Evolutionary conservation across 1,140 invertebrate genomes (phyloP).

Genomic region (Drosophila repletoides): DNA sequence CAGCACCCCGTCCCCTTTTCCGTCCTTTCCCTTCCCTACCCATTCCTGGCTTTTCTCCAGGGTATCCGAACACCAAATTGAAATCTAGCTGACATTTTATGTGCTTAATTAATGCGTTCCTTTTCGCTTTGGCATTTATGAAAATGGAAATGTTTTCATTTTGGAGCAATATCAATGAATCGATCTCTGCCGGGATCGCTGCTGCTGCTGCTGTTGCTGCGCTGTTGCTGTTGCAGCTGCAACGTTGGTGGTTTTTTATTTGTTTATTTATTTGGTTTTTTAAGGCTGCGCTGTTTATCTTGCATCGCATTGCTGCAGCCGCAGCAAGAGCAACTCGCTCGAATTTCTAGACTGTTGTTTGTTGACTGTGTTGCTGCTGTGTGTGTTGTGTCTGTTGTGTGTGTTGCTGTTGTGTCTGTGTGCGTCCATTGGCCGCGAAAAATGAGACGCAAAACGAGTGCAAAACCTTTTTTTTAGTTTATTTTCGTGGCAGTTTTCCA

Average conservation of each 20-base stretch:
- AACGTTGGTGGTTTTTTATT: constrained; percentile 37
- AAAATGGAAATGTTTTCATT: constrained; percentile 79
- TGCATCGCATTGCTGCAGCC: constrained; percentile 30
- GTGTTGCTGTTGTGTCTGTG: constrained; percentile 25
- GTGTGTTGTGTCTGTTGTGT: not conserved
- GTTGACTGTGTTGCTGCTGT: constrained; percentile 12
- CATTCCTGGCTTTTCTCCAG: constrained; percentile 6
- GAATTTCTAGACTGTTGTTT: not conserved
- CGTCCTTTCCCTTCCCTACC: not conserved
- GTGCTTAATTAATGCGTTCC: constrained; percentile 69
- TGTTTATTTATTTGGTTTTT: constrained; percentile 1
- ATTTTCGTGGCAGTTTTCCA: constrained; percentile 76
- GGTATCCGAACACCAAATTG: too few relatives aligned
- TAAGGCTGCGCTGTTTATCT: constrained; percentile 25
- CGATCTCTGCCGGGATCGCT: constrained; percentile 4
- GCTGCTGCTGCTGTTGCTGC: constrained; percentile 7
- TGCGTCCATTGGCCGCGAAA: constrained; percentile 47
- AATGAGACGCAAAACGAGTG: constrained; percentile 69
- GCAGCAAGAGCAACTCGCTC: not conserved
- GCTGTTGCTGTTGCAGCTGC: not conserved
- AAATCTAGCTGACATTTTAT: constrained; percentile 75
- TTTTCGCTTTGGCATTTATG: constrained; percentile 65
- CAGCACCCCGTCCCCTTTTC: not conserved
- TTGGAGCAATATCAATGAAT: not conserved
- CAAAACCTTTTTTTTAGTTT: constrained; percentile 64